Evolutionary conservation across 2,113 vertebrate genomes (phyloP), one percentile per base, ranked within the genome.

Genomic region (Myotis brandtii): DNA sequence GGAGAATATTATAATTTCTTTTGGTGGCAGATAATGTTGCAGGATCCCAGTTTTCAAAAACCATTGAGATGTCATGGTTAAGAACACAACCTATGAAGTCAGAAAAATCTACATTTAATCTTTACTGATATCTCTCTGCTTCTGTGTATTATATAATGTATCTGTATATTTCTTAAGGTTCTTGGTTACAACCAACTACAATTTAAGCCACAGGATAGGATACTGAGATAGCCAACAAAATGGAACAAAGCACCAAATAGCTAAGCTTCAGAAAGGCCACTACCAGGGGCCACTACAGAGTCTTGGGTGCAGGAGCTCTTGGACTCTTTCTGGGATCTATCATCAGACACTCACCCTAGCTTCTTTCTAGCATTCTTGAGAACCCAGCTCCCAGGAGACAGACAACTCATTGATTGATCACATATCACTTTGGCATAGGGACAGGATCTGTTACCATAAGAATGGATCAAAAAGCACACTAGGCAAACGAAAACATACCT

Each of bases 51-150:
- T 86, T 88, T 96, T 89, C 20, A 89, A 95, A 87, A 88, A 25
- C 25, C 46, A 64, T 6, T 72, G 40, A 40, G 30, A 11, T 83
- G 18, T 91, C 67, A 48, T 90, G 21, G 37, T 86, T 94, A 86
- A 56, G 62, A 89, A 21, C 48, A 86, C 3, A 89, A 34, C 7
- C 32, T 93, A 77, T 91, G 27, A 96, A 81, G 21, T 89, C 20
- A 93, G 56, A 85, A 92, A 86, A 92, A 72, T 91, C 56, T 93
- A 59, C 5, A 13, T 93, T 95, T 86, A 66, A 37, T 93, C 16
- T 64, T 93, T 43, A 85, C n/a, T 87, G 64, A 64, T 43, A 27
- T 17, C 48, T 73, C 0, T 52, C 8, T 93, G 37, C 83, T 66
- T 75, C 72, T 80, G 34, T 16, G 40, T 91, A 75, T 64, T 86